Conservation (phyloP, 2,113 vertebrate genomes). For the Cavia aperea region DNA sequence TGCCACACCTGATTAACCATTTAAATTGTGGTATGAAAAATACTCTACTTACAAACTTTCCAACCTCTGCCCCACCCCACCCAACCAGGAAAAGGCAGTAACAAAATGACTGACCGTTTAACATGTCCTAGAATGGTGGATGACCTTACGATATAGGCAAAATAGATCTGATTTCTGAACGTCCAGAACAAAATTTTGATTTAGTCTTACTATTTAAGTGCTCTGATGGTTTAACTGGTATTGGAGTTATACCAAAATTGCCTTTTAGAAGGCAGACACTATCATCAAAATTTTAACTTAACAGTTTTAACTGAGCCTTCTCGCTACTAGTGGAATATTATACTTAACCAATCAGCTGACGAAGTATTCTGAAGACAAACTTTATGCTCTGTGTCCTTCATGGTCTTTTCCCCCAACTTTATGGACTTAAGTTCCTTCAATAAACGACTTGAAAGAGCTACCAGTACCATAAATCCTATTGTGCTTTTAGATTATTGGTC, state of each 20-base stretch:
- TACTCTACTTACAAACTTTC: neutral
- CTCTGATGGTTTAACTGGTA: constrained; percentile 20
- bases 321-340: neutral
- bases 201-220: constrained; percentile 19
- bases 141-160: neutral
- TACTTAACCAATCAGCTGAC: neutral
- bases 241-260: neutral
- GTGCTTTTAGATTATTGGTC: neutral
- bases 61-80: neutral
- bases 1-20: neutral
- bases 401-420: constrained; percentile 15
- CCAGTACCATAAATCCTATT: neutral
- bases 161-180: neutral
- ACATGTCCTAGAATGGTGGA: constrained; percentile 16
- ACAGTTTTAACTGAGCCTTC: neutral
- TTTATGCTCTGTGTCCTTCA: neutral
- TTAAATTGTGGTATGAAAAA: constrained; percentile 20
- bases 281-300: constrained; percentile 20
- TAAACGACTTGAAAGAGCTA: constrained; percentile 3
- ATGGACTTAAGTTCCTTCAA: constrained; percentile 19
- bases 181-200: constrained; percentile 9
- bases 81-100: neutral
- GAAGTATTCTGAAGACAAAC: constrained; percentile 9
- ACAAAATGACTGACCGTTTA: neutral
- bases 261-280: neutral